A percentile compares a stretch with the other conserved stretches of the same genome.
phyloP scores from a whole-genome alignment of 1,140 invertebrate genomes.

The Heliconius hewitsoni region DNA sequence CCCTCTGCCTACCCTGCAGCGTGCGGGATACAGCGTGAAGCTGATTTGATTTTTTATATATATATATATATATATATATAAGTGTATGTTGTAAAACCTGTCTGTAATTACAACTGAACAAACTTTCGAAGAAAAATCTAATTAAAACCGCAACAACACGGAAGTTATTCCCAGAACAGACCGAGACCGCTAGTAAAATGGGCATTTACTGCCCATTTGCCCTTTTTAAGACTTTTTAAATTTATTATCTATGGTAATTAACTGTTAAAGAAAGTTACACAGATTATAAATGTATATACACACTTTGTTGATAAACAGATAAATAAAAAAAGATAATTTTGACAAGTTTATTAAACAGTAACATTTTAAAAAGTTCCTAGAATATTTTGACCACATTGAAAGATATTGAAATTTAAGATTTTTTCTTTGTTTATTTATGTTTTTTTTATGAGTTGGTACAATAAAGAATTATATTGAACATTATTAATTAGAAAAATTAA shows the following conservation, averaged over 20 bases:
- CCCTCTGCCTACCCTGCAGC: too few species aligned
- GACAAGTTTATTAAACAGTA: not conserved
- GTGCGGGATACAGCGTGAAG: too few species aligned
- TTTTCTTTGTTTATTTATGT: not conserved
- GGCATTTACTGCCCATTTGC: constrained; percentile 23
- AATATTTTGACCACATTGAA: not conserved
- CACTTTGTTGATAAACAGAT: constrained; percentile 7
- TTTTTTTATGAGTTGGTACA: too few species aligned
- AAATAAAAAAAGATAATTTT: constrained; percentile 23
- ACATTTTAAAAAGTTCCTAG: not conserved
- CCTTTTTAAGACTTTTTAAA: constrained; percentile 21
- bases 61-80: not conserved
- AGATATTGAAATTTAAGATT: too few species aligned
- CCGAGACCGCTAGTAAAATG: constrained; percentile 28
- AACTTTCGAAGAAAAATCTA: constrained; percentile 21
- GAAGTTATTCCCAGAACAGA: constrained; percentile 9
- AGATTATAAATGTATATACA: constrained; percentile 16
- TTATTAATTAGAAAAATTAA: too few species aligned
- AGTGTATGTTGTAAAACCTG: not conserved
- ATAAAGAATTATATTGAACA: too few species aligned
- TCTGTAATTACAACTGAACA: not conserved
- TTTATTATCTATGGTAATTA: constrained; percentile 34
- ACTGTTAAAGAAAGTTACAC: constrained; percentile 25
- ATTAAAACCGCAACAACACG: constrained; percentile 23
- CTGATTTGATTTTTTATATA: not conserved